Percentiles rank a stretch among this genome's conserved stretches.
Conservation (phyloP, 2,888 invertebrate species). For the Fabriciana adippe region DNA sequence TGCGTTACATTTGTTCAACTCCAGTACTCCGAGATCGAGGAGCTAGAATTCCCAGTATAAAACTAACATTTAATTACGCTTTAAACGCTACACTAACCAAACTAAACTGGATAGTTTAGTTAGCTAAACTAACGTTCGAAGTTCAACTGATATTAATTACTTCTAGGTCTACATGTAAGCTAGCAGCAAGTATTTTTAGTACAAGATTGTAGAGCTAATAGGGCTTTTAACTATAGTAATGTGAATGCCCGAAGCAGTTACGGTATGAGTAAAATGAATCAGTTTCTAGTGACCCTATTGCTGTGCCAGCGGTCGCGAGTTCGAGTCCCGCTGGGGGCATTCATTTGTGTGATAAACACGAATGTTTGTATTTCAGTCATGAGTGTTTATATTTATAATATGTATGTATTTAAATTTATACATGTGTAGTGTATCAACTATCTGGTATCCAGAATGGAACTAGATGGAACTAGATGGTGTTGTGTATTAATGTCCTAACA, state of each 20-base stretch:
- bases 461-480: too few species aligned
- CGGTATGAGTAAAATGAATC: too few species aligned
- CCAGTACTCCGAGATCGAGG: not conserved
- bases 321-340: too few species aligned
- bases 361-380: too few species aligned
- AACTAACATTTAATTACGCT: slow-evolving; percentile 31
- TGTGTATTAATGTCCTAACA: too few species aligned
- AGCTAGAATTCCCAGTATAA: slow-evolving; percentile 18
- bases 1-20: slow-evolving; percentile 7
- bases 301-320: too few species aligned
- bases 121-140: slow-evolving; percentile 30
- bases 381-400: too few species aligned
- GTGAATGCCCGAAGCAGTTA: not conserved
- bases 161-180: slow-evolving; percentile 7
- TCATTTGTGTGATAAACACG: too few species aligned
- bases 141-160: slow-evolving; percentile 17
- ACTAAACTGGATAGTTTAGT: slow-evolving; percentile 27
- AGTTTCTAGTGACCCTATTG: too few species aligned
- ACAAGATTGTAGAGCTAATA: not conserved
- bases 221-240: not conserved
- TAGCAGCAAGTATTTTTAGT: not conserved
- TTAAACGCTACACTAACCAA: slow-evolving; percentile 28
- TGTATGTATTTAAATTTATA: too few species aligned
- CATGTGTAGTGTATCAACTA: too few species aligned
- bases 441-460: too few species aligned